phyloP scores from a whole-genome alignment of 2,113 vertebrate genomes.

The Myrmecobius fasciatus region DNA sequence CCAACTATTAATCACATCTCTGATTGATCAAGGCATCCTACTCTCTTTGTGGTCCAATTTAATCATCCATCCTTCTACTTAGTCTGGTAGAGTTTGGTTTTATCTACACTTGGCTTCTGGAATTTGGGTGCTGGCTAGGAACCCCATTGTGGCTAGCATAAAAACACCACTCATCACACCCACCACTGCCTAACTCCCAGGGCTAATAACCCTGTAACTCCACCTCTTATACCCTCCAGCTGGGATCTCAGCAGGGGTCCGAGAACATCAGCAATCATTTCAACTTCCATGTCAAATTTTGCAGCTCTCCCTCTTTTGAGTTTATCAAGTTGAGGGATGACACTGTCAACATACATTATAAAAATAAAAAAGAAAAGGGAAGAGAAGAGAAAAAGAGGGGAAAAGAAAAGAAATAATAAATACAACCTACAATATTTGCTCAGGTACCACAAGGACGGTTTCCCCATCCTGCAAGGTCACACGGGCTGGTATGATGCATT shows the following conservation, averaged over 20 bases:
- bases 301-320: slow-evolving; percentile 38
- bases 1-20: too few relatives aligned
- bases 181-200: slow-evolving; percentile 22
- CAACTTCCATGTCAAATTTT: slow-evolving; percentile 3
- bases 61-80: not conserved
- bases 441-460: slow-evolving; percentile 75
- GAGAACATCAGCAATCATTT: slow-evolving; percentile 13
- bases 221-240: slow-evolving; percentile 14
- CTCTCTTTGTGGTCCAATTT: not conserved
- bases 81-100: not conserved
- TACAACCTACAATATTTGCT: not conserved
- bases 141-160: too few relatives aligned
- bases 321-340: slow-evolving; percentile 80
- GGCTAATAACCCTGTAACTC: not conserved
- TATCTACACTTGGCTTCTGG: not conserved
- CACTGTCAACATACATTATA: slow-evolving; percentile 68
- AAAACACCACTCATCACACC: not conserved
- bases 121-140: not conserved
- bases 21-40: not conserved
- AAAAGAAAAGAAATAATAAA: slow-evolving; percentile 1
- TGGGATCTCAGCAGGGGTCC: not conserved
- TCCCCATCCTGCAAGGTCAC: slow-evolving; percentile 77
- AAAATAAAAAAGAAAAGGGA: slow-evolving; percentile 2
- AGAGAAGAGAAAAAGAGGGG: not conserved
- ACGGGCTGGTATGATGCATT: slow-evolving; percentile 13